Evolutionary conservation across 2,797 vertebrate species (phyloP), one percentile per base, ranked within the genome.

Genomic region (Diplodus puntazzo): DNA sequence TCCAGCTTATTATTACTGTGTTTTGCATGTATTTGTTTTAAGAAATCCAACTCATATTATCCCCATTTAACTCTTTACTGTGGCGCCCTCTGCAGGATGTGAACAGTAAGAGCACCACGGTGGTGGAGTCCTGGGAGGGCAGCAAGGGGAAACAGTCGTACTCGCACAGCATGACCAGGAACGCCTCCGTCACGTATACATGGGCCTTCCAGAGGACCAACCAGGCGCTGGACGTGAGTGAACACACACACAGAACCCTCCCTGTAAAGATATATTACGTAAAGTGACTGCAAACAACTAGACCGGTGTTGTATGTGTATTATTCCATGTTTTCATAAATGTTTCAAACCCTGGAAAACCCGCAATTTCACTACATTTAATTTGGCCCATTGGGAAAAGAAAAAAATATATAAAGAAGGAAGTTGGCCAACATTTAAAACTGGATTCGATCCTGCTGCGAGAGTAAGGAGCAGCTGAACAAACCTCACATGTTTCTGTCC

Each of bases 181-280:
- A 99, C 1, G 95, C 96, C 76, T 97, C 98, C 0, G 97, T 97
- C 69, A 97, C 96, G 0, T 99, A 95, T 64, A 99, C 98, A 0
- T 99, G 98, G 98, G 98, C 98, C 30, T 99, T 99, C 86, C 98
- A 99, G 93, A 97, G 97, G 88, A 98, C 97, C 4, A 99, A 95
- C 3, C 96, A 96, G 21, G 96, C 96, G 20, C 94, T 96, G 83
- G 97, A 98, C 60, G 98, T 99, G 94, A 96, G 98, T 95, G 2
- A 18, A 60, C 60, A 23, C 62, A 54, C 46, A 34, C 34, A 34
- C 34, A 34, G 8, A 34, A 34, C 34, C 34, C 6, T 9, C 34
- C 34, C 34, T 34, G 7, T 34, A 34, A 34, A 34, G 34, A 34
- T 34, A 34, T 34, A 34, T 34, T 34, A 34, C 8, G 34, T 34